Evolutionary conservation across 2,797 vertebrate species (phyloP), one percentile per base, ranked within the genome.

Genomic region (Clamator glandarius): DNA sequence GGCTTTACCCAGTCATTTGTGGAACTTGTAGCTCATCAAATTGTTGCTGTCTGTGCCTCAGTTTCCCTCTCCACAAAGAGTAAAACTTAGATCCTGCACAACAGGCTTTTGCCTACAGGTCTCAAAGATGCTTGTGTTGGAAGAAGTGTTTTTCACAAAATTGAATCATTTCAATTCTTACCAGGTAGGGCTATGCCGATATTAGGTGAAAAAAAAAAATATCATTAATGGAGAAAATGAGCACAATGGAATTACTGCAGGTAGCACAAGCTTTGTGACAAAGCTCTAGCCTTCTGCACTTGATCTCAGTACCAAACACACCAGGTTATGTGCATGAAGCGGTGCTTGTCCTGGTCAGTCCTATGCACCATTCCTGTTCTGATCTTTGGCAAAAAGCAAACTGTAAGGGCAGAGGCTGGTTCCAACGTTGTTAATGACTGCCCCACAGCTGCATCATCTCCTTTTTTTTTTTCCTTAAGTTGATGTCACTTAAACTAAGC

Each of bases 311-410:
- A 77, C 64, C 75, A 64, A 79, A 67, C 4, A 20, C 74, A n/a
- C 52, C 91, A 66, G 83, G 35, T 15, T 25, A 35, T 1, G 55
- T 84, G 74, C 78, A 69, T 1, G n/a, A 76, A 20, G 51, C 1
- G 24, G 31, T 18, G 50, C 44, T 11, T 31, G 18, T 41, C 73
- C 73, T 39, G 59, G 51, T 44, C 72, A 57, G 52, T 31, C 48
- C 7, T 1, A 66, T 1, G 39, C 10, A 66, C 78, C 26, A 0
- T 16, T 87, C 81, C 89, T 85, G 55, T 55, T 80, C 66, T 39
- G 35, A 63, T 72, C 76, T 94, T 57, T 82, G 87, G 84, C 55
- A 81, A 69, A 55, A 92, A 64, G 41, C 86, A 93, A 70, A 57
- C 39, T 33, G n/a, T n/a, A 48, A 57, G 73, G 92, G 51, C 10